phyloP scores from a whole-genome alignment of 2,888 invertebrate species.

The Epistrophe grossulariae region DNA sequence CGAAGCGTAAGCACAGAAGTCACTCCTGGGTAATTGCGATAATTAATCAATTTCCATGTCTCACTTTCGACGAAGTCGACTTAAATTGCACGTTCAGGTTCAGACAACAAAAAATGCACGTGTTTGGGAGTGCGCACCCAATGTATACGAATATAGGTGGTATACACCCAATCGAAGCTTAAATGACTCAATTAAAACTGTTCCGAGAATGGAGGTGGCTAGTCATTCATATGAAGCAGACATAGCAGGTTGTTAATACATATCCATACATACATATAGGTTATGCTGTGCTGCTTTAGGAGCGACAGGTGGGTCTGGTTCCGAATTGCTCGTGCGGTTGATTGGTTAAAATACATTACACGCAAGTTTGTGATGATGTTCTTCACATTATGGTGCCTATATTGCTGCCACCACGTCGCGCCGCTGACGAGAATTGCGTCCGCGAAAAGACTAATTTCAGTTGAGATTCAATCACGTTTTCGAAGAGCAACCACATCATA shows the following conservation, averaged over 20 bases:
- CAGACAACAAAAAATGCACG: conserved; percentile 46
- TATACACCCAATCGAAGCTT: conserved; percentile 61
- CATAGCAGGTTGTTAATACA: neutral
- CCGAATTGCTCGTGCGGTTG: conserved; percentile 61
- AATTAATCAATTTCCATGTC: conserved; percentile 69
- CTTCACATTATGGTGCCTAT: neutral
- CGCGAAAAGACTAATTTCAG: neutral
- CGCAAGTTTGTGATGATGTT: conserved; percentile 24
- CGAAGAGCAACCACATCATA: neutral
- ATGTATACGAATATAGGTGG: no score
- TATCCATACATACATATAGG: neutral
- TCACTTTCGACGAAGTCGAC: conserved; percentile 13
- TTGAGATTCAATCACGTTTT: conserved; percentile 63
- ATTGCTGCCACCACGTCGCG: no score
- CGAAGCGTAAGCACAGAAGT: conserved; percentile 65
- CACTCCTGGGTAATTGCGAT: conserved; percentile 67
- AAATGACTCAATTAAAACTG: conserved; percentile 73
- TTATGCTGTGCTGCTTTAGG: conserved; percentile 9
- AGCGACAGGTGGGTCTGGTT: conserved; percentile 68
- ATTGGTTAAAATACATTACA: conserved; percentile 42
- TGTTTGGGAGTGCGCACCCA: conserved; percentile 33
- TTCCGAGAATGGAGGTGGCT: conserved; percentile 28
- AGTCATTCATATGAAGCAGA: conserved; percentile 16
- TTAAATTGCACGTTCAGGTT: neutral
- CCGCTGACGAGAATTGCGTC: neutral